Evolutionary conservation across 2,797 vertebrate genomes (phyloP).

Genomic region (Aulostomus chinensis): DNA sequence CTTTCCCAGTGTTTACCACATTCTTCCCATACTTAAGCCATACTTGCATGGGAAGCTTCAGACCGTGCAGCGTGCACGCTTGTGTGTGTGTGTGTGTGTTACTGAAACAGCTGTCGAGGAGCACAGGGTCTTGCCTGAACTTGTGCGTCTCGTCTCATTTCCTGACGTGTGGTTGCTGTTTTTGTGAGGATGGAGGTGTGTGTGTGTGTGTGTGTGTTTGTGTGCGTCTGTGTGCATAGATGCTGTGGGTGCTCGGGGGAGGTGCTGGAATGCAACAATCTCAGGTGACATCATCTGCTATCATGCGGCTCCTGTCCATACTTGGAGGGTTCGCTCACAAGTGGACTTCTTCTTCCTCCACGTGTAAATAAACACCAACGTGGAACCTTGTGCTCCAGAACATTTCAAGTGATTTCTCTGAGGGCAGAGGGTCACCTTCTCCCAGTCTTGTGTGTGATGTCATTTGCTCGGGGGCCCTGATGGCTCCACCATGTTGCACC

Average conservation of each 20-base stretch:
- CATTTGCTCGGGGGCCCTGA: too few relatives aligned
- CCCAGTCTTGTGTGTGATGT: too few relatives aligned
- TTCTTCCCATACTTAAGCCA: constrained; percentile 71
- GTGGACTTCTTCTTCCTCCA: too few relatives aligned
- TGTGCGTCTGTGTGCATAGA: not conserved
- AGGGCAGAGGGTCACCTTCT: too few relatives aligned
- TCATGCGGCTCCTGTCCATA: too few relatives aligned
- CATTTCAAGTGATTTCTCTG: too few relatives aligned
- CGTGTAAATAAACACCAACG: too few relatives aligned
- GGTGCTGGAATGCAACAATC: constrained; percentile 18
- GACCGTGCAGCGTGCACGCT: constrained; percentile 14
- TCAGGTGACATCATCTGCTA: constrained; percentile 18
- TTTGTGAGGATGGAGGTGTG: not conserved
- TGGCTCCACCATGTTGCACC: too few relatives aligned
- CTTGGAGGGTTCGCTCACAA: too few relatives aligned
- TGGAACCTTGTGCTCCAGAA: too few relatives aligned
- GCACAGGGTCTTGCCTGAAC: constrained; percentile 44
- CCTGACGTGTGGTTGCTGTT: constrained; percentile 28
- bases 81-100: constrained; percentile 25
- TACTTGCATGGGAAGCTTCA: constrained; percentile 55
- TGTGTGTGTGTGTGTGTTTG: not conserved
- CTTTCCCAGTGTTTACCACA: constrained; percentile 71
- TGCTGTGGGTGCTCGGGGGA: constrained; percentile 10
- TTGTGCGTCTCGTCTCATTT: constrained; percentile 40
- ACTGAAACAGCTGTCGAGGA: constrained; percentile 54